These are phyloP conservation scores for Azemiops feae DNA, from an alignment of 2,113 vertebrate genomes.

Conservation along the genomic window DNA sequence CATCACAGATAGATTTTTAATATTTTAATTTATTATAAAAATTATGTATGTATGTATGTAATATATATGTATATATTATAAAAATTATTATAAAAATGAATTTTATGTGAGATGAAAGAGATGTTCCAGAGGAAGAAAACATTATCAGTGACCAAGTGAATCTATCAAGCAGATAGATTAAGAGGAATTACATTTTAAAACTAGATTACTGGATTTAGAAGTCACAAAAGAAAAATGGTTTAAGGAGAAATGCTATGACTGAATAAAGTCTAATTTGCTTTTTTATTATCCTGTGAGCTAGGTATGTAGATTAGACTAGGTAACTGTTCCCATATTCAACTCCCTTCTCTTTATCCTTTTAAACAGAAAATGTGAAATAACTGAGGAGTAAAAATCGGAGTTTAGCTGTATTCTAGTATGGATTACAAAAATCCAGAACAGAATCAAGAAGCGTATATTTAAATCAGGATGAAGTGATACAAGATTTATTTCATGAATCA, in stretches of 20 bases:
- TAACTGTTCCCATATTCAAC: conserved; percentile 27
- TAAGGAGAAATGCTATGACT: background rate
- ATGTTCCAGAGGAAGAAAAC: conserved; percentile 11
- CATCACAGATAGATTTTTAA: conserved; percentile 34
- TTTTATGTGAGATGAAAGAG: conserved; percentile 3
- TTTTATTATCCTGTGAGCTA: background rate
- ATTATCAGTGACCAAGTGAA: conserved; percentile 23
- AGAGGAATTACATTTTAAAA: conserved; percentile 12
- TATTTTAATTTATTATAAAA: no score
- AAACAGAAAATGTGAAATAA: background rate
- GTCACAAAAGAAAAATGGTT: conserved; percentile 12
- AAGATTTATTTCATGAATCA: background rate
- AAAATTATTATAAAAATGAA: background rate
- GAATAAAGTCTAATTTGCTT: background rate
- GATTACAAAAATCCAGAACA: conserved; percentile 18
- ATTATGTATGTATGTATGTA: background rate
- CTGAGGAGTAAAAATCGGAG: background rate
- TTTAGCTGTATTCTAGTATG: conserved; percentile 27
- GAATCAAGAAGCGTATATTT: conserved; percentile 22
- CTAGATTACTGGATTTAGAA: background rate
- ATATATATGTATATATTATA: background rate
- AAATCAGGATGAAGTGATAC: conserved; percentile 12
- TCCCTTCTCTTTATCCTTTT: background rate
- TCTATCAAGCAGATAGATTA: background rate
- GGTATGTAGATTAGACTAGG: background rate